These are phyloP conservation scores for Corydoras maculifer DNA, from an alignment of 2,113 vertebrate genomes.

Conservation along the genomic window DNA sequence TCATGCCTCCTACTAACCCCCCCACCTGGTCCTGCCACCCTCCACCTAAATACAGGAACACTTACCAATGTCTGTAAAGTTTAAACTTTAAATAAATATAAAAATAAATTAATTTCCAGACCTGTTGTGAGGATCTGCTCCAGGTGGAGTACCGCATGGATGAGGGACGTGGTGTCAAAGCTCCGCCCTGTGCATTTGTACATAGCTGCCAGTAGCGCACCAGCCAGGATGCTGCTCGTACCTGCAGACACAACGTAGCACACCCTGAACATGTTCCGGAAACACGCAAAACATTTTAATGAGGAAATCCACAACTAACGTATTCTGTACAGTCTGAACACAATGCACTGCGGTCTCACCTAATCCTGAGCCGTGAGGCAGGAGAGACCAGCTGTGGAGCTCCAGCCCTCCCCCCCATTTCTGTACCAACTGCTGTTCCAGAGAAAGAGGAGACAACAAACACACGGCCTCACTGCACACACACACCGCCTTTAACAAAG, in stretches of 20 bases:
- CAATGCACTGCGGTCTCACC: constrained; percentile 61
- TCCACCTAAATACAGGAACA: constrained; percentile 68
- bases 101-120: constrained; percentile 31
- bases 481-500: constrained; percentile 87
- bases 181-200: constrained; percentile 72
- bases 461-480: constrained; percentile 76
- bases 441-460: constrained; percentile 59
- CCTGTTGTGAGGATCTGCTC: constrained; percentile 94
- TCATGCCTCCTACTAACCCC: constrained; percentile 82
- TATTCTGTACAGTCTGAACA: too few relatives aligned
- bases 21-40: constrained; percentile 98
- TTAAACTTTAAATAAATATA: neutral
- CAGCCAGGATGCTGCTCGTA: constrained; percentile 95
- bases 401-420: constrained; percentile 81
- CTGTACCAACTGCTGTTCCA: constrained; percentile 73
- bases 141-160: constrained; percentile 84
- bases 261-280: neutral
- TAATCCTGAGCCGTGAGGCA: constrained; percentile 88
- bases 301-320: too few relatives aligned
- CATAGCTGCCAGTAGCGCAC: constrained; percentile 75
- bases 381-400: constrained; percentile 83
- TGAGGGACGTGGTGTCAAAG: constrained; percentile 70
- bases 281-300: too few relatives aligned
- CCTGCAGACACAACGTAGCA: constrained; percentile 58
- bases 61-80: neutral